A percentile compares a stretch with the other conserved stretches of the same genome.
These are phyloP conservation scores for Emydoidea blandingii DNA, from an alignment of 2,797 vertebrate genomes.

Conservation along the genomic window DNA sequence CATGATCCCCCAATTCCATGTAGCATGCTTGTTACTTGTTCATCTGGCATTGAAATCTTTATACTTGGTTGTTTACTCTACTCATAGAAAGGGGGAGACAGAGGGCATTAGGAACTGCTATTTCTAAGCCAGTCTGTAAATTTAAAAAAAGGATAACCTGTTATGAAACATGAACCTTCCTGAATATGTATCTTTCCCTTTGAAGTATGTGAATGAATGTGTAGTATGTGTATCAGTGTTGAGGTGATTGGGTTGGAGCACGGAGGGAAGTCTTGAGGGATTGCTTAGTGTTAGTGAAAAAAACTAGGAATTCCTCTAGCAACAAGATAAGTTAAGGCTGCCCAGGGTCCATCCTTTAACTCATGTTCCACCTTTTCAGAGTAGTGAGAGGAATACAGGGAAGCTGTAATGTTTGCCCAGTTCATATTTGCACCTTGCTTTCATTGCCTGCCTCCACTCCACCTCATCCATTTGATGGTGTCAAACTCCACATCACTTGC, in stretches of 20 bases:
- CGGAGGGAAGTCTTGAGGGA: background rate
- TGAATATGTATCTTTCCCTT: conserved; percentile 11
- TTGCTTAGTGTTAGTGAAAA: background rate
- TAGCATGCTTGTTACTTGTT: background rate
- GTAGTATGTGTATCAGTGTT: background rate
- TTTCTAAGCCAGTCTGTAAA: background rate
- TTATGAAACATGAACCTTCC: background rate
- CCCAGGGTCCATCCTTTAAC: background rate
- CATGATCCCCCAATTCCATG: background rate
- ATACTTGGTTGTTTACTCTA: background rate
- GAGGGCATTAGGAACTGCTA: background rate
- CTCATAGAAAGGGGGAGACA: background rate
- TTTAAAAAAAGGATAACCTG: background rate
- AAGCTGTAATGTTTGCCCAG: background rate
- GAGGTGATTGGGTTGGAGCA: background rate
- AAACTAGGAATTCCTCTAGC: conserved; percentile 35
- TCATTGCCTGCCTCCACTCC: background rate
- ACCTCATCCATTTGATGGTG: fast-evolving
- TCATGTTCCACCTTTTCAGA: background rate
- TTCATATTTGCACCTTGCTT: background rate
- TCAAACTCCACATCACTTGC: background rate
- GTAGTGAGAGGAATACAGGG: background rate
- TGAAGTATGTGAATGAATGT: background rate
- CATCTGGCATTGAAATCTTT: background rate
- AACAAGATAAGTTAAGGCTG: conserved; percentile 38